Evolutionary conservation across 2,888 invertebrate genomes (phyloP).

Genomic region (Chirona hameri): DNA sequence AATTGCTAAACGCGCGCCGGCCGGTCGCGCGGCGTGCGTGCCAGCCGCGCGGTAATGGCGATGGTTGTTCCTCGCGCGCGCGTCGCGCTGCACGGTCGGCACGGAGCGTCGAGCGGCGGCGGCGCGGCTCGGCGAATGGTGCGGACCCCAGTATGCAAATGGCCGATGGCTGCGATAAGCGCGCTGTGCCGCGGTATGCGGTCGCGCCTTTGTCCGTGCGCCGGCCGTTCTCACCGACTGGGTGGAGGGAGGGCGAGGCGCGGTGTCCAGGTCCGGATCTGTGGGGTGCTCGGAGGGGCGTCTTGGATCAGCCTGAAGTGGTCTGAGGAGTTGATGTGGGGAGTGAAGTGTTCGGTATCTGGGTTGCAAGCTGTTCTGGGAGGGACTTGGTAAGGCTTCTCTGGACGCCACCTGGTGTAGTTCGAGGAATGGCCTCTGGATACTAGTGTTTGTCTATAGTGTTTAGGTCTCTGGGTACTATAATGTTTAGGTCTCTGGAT

Average conservation of each 20-base stretch:
- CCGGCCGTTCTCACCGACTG: neutral
- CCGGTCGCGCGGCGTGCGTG: neutral
- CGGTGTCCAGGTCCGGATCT: too few species aligned
- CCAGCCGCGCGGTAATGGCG: neutral
- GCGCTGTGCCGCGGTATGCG: conserved; percentile 5
- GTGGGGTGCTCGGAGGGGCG: too few species aligned
- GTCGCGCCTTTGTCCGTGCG: conserved; percentile 9
- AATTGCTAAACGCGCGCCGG: neutral
- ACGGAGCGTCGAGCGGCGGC: neutral
- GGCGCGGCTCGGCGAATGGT: neutral
- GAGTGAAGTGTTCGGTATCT: too few species aligned
- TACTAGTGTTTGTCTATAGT: too few species aligned
- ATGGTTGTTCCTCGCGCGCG: neutral
- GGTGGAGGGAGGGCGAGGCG: neutral
- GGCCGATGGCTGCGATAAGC: conserved; percentile 8
- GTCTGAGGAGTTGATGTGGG: too few species aligned
- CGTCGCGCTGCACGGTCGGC: neutral
- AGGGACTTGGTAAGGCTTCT: too few species aligned
- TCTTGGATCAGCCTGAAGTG: too few species aligned
- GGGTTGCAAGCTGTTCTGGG: too few species aligned
- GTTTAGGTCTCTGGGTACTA: too few species aligned
- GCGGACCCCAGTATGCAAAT: conserved; percentile 2
- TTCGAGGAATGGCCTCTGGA: too few species aligned
- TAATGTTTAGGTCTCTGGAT: too few species aligned
- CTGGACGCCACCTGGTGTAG: too few species aligned